Percentiles rank a stretch among this genome's conserved stretches.
These are phyloP conservation scores for Bolinopsis microptera DNA, from an alignment of 37 sponge, comb jelly and placozoan genomes.

Conservation along the genomic window DNA sequence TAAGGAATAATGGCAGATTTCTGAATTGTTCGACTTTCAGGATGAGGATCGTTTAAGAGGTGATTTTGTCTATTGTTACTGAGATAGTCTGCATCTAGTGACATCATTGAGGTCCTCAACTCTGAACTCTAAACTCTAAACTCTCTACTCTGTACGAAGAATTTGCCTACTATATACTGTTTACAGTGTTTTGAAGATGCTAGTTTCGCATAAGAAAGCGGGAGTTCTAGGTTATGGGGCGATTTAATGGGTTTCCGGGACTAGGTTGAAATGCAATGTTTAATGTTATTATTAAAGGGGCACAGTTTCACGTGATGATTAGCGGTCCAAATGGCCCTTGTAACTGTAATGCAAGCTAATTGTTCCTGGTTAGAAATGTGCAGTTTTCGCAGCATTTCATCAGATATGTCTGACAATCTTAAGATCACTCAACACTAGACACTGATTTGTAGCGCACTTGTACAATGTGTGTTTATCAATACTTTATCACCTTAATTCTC, in stretches of 20 bases:
- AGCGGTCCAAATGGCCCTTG: no score
- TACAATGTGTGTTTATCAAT: no score
- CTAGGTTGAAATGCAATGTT: neutral
- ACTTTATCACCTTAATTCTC: no score
- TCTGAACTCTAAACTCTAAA: no score
- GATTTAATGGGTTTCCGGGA: neutral
- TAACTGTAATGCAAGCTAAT: no score
- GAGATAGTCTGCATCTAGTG: neutral
- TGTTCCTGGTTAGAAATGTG: no score
- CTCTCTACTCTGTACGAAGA: neutral
- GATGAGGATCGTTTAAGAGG: neutral
- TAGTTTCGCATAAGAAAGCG: neutral
- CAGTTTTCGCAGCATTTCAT: no score
- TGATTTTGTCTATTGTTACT: neutral
- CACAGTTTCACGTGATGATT: neutral
- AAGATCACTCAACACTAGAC: no score
- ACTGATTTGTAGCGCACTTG: no score
- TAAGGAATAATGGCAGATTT: neutral
- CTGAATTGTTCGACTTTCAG: neutral
- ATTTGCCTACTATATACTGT: no score
- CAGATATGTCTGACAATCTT: no score
- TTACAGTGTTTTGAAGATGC: no score
- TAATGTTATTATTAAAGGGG: neutral
- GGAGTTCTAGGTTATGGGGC: neutral
- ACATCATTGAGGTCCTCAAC: neutral